phyloP scores from a whole-genome alignment of 2,113 vertebrate genomes.

The Labeo catla region DNA sequence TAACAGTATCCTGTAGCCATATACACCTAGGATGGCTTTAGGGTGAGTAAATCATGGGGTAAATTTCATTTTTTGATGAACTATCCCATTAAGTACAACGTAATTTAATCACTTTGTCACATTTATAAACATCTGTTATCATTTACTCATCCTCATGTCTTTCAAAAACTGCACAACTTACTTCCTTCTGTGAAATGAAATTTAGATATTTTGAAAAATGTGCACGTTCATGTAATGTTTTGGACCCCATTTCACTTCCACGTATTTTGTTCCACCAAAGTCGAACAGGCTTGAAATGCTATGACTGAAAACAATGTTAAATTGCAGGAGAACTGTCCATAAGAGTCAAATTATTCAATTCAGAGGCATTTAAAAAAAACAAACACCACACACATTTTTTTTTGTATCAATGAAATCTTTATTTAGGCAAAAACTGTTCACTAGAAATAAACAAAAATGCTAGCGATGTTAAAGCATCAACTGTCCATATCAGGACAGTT shows the following conservation, averaged over 20 bases:
- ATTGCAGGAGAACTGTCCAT: background rate
- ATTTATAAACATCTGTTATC: too few relatives aligned
- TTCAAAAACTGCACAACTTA: too few relatives aligned
- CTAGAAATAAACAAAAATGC: constrained; percentile 65
- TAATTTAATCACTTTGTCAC: too few relatives aligned
- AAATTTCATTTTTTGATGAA: too few relatives aligned
- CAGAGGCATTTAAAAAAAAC: background rate
- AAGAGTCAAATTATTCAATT: background rate
- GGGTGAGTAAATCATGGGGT: too few relatives aligned
- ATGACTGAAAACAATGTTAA: background rate
- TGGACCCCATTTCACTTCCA: background rate
- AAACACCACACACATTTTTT: background rate
- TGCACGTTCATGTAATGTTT: too few relatives aligned
- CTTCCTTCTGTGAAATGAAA: too few relatives aligned
- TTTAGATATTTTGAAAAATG: too few relatives aligned
- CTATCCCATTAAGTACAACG: background rate
- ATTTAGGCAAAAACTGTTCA: constrained; percentile 36
- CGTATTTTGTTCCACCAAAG: background rate
- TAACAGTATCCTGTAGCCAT: background rate
- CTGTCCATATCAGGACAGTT: constrained; percentile 46
- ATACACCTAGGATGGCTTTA: too few relatives aligned
- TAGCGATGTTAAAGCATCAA: constrained; percentile 70
- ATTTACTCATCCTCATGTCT: too few relatives aligned
- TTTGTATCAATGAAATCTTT: constrained; percentile 37
- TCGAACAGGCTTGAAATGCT: background rate